Conservation (phyloP, 2,888 invertebrate species). For the Hyles lineata region DNA sequence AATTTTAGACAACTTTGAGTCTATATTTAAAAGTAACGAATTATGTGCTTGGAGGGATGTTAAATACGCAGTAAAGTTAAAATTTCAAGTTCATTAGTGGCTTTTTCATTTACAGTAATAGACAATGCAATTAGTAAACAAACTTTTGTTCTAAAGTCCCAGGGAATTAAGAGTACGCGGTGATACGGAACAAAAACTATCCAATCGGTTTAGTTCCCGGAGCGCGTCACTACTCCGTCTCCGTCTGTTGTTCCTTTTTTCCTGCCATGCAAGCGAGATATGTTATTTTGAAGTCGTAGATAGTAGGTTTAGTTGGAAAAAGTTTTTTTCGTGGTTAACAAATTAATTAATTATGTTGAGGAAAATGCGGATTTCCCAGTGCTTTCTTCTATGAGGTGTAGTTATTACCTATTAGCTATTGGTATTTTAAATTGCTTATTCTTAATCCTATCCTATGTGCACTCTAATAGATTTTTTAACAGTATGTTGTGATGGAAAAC, state of each 20-base stretch:
- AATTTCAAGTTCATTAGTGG: not conserved
- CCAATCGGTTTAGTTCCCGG: not conserved
- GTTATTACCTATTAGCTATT: too few relatives aligned
- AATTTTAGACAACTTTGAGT: too few relatives aligned
- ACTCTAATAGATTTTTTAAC: too few relatives aligned
- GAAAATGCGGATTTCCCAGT: too few relatives aligned
- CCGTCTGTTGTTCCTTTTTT: not conserved
- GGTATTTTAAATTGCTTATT: too few relatives aligned
- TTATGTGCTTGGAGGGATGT: not conserved
- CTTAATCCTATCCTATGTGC: too few relatives aligned
- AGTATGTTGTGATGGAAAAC: too few relatives aligned
- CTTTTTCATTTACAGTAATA: not conserved
- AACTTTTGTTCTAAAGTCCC: not conserved
- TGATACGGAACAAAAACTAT: not conserved
- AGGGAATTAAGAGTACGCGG: not conserved
- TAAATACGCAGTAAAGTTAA: not conserved
- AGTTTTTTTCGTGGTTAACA: too few relatives aligned
- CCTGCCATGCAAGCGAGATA: not conserved
- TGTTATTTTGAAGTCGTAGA: not conserved
- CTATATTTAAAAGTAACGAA: too few relatives aligned
- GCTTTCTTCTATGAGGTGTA: too few relatives aligned
- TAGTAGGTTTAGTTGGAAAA: too few relatives aligned
- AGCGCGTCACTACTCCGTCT: not conserved
- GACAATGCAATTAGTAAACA: conserved; percentile 2
- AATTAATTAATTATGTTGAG: too few relatives aligned